Evolutionary conservation across 2,113 vertebrate species (phyloP), one percentile per base, ranked within the genome.

Genomic region (Amia ocellicauda): DNA sequence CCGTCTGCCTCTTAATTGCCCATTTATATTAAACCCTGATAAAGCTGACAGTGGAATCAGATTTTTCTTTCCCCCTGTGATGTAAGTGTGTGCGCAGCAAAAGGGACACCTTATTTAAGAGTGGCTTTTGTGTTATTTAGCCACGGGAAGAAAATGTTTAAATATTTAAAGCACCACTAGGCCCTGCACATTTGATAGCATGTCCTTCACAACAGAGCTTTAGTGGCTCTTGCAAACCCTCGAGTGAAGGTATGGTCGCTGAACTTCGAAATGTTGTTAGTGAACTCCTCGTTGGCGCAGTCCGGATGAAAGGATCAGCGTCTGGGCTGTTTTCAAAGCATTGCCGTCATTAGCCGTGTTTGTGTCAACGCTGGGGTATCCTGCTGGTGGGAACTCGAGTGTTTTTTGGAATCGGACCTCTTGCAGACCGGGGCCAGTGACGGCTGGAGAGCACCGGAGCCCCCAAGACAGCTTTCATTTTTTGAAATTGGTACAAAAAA

Each of bases 321-420:
- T 11, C 5, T 36, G 31, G 31, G 31, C 59, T 56, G 27, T 54
- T 42, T 36, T 68, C 59, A 60, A 74, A 72, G 64, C 41, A 50
- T 54, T 26, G 54, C 72, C 26, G 40, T 58, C 66, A 22, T 62
- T 60, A 66, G 68, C 63, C n/a, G 50, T 57, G 22, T 58, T 71
- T 66, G 60, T 73, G 69, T 69, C 51, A 60, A 71, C 62, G 65
- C 64, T 45, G 54, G 58, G 65, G 51, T 77, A 63, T 75, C 70
- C 75, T 40, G 60, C 71, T 75, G 75, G 52, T 77, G 74, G 74
- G 74, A 76, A 73, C 62, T 45, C 31, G 1, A 31, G 45, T 31
- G 62, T 58, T 62, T 28, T 69, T 26, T 40, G 62, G 67, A 53
- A 22, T 62, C n/a, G 51, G 50, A 55, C 62, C 58, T 69, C 45